These are phyloP conservation scores for Drosophila lacteicornis DNA, from an alignment of 1,140 invertebrate species.

Conservation along the genomic window DNA sequence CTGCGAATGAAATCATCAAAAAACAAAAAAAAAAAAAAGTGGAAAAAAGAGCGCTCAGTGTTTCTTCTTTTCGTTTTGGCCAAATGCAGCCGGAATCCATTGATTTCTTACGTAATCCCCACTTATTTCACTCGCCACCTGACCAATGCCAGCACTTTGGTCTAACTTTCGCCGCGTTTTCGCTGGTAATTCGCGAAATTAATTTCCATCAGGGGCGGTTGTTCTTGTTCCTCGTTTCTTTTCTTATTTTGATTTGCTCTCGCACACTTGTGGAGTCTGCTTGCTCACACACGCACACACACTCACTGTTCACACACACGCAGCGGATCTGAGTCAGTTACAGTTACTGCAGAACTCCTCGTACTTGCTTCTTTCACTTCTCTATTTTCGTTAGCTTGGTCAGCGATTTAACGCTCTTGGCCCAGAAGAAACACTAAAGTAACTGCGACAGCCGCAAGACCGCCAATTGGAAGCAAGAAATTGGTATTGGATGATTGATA, in stretches of 20 bases:
- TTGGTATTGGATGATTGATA: slow-evolving; percentile 13
- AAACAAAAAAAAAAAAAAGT: background rate
- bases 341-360: background rate
- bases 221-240: slow-evolving; percentile 33
- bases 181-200: slow-evolving; percentile 48
- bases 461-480: slow-evolving; percentile 26
- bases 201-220: slow-evolving; percentile 72
- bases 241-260: slow-evolving; percentile 78
- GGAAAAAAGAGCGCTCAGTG: slow-evolving; percentile 25
- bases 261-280: slow-evolving; percentile 77
- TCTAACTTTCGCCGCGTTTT: slow-evolving; percentile 41
- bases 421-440: slow-evolving; percentile 19
- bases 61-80: slow-evolving; percentile 45
- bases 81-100: slow-evolving; percentile 66
- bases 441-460: slow-evolving; percentile 4
- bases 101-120: slow-evolving; percentile 73
- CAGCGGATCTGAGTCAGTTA: slow-evolving; percentile 18
- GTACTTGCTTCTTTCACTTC: slow-evolving; percentile 4
- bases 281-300: slow-evolving; percentile 28
- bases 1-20: slow-evolving; percentile 76
- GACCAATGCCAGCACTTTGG: slow-evolving; percentile 17
- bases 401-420: slow-evolving; percentile 5
- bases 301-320: slow-evolving; percentile 9
- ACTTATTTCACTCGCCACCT: slow-evolving; percentile 57
- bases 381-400: slow-evolving; percentile 10